Evolutionary conservation across 2,888 invertebrate species (phyloP).

Genomic region (Athalia rosae): DNA sequence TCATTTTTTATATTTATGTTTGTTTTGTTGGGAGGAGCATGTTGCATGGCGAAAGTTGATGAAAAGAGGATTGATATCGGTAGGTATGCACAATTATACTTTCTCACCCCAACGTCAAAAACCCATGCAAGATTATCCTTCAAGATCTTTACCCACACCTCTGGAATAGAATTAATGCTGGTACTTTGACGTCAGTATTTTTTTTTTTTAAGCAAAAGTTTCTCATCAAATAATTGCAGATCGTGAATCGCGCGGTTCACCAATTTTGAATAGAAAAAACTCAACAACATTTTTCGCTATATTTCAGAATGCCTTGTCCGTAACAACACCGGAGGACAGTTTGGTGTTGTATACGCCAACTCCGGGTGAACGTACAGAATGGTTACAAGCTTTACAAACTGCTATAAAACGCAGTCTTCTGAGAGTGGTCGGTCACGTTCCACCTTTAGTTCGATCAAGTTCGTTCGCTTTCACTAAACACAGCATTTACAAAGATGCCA

Average conservation of each 20-base stretch:
- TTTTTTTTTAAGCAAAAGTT: too few relatives aligned
- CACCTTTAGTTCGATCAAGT: constrained; percentile 83
- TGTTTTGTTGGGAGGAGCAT: constrained; percentile 38
- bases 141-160: too few relatives aligned
- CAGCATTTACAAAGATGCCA: constrained; percentile 84
- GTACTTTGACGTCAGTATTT: too few relatives aligned
- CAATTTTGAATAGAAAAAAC: not conserved
- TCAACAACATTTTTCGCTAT: not conserved
- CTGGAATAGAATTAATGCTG: too few relatives aligned
- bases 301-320: constrained; percentile 77
- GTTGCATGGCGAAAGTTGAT: constrained; percentile 42
- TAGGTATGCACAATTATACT: constrained; percentile 28
- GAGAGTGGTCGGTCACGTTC: constrained; percentile 78
- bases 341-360: constrained; percentile 81
- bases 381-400: constrained; percentile 85
- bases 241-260: not conserved
- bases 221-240: too few relatives aligned
- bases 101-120: not conserved
- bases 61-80: constrained; percentile 28
- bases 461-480: constrained; percentile 84
- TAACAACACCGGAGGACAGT: constrained; percentile 87
- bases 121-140: too few relatives aligned
- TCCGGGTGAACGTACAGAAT: constrained; percentile 84
- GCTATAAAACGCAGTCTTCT: constrained; percentile 83
- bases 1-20: constrained; percentile 45